Evolutionary conservation across 2,888 invertebrate species (phyloP).

Genomic region (Sinelater perroti): DNA sequence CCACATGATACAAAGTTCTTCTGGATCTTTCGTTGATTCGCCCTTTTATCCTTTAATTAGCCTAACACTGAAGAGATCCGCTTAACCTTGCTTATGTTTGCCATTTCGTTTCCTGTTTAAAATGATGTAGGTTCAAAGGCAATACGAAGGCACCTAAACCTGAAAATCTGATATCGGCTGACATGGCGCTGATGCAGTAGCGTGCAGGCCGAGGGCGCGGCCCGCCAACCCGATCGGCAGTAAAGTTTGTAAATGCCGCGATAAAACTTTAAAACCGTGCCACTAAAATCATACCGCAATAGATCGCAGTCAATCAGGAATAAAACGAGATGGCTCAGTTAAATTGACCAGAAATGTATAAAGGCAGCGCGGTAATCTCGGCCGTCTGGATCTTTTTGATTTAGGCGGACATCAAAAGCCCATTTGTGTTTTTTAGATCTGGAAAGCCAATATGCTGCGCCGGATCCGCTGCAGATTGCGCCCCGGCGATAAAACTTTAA

Average conservation of each 20-base stretch:
- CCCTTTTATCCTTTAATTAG: too few species aligned
- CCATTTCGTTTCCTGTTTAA: too few species aligned
- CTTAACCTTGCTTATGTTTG: too few species aligned
- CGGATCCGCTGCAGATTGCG: conserved; percentile 28
- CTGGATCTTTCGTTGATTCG: too few species aligned
- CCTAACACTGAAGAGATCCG: too few species aligned
- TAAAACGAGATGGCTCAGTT: conserved; percentile 49
- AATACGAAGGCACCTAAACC: too few species aligned
- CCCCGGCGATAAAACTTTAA: conserved; percentile 22
- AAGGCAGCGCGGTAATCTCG: conserved; percentile 30
- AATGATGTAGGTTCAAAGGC: too few species aligned
- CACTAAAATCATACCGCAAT: conserved; percentile 28
- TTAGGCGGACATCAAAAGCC: conserved; percentile 34
- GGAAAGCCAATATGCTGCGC: conserved; percentile 26
- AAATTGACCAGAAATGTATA: conserved; percentile 46
- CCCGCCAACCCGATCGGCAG: too few species aligned
- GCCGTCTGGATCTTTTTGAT: conserved; percentile 36
- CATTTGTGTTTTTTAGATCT: conserved; percentile 33
- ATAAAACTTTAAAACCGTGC: conserved; percentile 32
- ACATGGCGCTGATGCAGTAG: too few species aligned
- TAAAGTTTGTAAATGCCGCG: conserved; percentile 18
- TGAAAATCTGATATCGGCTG: too few species aligned
- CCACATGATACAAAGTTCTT: too few species aligned
- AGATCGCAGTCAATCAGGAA: conserved; percentile 47
- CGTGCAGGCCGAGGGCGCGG: too few species aligned